Evolutionary conservation across 2,888 invertebrate species (phyloP).

Genomic region (Watsonalla binaria): DNA sequence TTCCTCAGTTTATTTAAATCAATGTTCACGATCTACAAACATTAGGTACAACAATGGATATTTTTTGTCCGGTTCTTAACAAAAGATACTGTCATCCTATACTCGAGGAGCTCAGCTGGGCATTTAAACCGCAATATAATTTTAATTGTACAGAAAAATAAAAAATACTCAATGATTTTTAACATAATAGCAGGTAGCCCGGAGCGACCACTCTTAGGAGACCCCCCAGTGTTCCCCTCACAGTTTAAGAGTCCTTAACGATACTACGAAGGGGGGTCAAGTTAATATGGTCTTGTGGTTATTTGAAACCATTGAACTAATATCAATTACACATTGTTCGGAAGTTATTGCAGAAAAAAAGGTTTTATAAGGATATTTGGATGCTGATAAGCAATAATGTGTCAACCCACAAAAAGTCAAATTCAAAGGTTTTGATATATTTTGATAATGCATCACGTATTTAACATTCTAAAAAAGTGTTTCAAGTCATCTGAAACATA

Average conservation of each 20-base stretch:
- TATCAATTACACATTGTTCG: slow-evolving; percentile 70
- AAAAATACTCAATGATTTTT: slow-evolving; percentile 43
- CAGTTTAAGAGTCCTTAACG: background rate
- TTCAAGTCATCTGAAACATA: no score
- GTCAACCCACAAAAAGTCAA: no score
- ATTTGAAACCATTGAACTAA: slow-evolving; percentile 58
- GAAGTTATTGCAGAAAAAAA: slow-evolving; percentile 53
- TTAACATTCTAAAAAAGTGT: no score
- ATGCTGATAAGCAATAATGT: no score
- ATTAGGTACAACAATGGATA: slow-evolving; percentile 19
- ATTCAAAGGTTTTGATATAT: no score
- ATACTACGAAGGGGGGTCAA: slow-evolving; percentile 15
- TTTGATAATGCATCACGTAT: no score
- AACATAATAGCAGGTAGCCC: slow-evolving; percentile 52
- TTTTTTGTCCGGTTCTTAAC: slow-evolving; percentile 11
- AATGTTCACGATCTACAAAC: slow-evolving; percentile 2
- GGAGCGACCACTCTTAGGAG: slow-evolving; percentile 19
- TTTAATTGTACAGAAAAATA: slow-evolving; percentile 49
- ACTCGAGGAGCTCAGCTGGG: slow-evolving; percentile 45
- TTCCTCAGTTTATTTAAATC: background rate
- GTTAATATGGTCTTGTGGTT: slow-evolving; percentile 29
- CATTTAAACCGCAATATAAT: slow-evolving; percentile 46
- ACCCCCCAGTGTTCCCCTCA: slow-evolving; percentile 6
- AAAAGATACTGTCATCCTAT: slow-evolving; percentile 56
- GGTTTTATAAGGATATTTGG: slow-evolving; percentile 52